These are phyloP conservation scores for Trissolcus basalis DNA, from an alignment of 1,140 invertebrate species.

Conservation along the genomic window DNA sequence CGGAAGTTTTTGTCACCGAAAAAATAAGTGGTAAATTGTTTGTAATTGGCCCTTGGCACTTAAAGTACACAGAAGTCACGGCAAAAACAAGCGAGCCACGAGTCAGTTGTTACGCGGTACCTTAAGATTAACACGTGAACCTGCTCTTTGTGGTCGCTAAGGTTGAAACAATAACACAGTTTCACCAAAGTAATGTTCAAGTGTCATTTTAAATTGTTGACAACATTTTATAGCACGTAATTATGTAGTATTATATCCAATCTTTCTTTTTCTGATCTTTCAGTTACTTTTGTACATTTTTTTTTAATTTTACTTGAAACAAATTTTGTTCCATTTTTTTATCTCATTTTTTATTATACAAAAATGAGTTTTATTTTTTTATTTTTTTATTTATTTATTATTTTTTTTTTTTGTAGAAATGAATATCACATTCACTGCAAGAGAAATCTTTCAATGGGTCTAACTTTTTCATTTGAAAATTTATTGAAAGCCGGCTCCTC, in stretches of 20 bases:
- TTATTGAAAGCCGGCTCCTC: conserved; percentile 34
- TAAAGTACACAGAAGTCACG: conserved; percentile 13
- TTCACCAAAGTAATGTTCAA: conserved; percentile 6
- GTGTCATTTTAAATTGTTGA: too few species aligned
- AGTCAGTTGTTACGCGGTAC: conserved; percentile 15
- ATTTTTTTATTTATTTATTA: conserved; percentile 10
- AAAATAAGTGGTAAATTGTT: conserved; percentile 2
- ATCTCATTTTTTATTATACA: too few species aligned
- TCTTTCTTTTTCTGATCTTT: too few species aligned
- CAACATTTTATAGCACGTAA: not conserved
- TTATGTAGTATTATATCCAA: too few species aligned
- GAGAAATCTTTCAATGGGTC: too few species aligned
- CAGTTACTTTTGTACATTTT: too few species aligned
- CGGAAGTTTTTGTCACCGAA: not conserved
- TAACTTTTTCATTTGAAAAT: conserved; percentile 16
- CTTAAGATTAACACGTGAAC: conserved; percentile 40
- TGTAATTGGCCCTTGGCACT: not conserved
- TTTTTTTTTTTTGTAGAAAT: conserved; percentile 17
- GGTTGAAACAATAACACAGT: conserved; percentile 2
- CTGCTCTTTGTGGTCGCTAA: conserved; percentile 3
- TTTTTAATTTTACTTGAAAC: too few species aligned
- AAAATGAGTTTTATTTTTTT: too few species aligned
- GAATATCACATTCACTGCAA: too few species aligned
- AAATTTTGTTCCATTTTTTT: too few species aligned
- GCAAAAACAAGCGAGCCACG: conserved; percentile 27